Conservation (phyloP, 2,113 vertebrate species). For the Dasyornis broadbenti region DNA sequence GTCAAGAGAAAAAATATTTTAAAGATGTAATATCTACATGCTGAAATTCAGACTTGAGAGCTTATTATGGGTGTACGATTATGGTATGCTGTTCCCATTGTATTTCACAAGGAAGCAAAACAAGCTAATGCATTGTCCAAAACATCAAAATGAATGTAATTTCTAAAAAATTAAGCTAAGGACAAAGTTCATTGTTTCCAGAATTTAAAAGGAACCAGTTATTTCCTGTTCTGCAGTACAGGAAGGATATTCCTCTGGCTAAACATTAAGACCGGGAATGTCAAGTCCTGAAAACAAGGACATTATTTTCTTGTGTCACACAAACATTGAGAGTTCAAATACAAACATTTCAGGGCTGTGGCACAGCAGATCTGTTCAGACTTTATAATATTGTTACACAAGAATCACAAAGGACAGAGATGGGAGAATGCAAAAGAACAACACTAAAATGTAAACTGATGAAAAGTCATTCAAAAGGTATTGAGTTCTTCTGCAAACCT, state of each 20-base stretch:
- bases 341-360: background rate
- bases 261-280: slow-evolving; percentile 14
- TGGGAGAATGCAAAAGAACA: background rate
- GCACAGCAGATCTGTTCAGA: background rate
- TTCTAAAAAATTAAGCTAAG: slow-evolving; percentile 2
- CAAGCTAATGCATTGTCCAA: slow-evolving; percentile 14
- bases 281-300: slow-evolving; percentile 33
- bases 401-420: background rate
- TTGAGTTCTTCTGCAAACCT: background rate
- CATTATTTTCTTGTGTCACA: background rate
- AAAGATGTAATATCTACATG: background rate
- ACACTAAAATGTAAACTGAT: background rate
- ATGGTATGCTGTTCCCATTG: background rate
- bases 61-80: background rate
- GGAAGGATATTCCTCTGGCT: slow-evolving; percentile 49
- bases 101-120: slow-evolving; percentile 52
- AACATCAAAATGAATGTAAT: slow-evolving; percentile 9
- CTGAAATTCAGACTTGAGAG: background rate
- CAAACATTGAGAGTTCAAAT: background rate
- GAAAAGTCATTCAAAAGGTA: background rate
- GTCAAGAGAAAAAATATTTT: background rate
- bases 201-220: slow-evolving; percentile 35
- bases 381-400: background rate
- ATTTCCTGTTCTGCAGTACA: slow-evolving; percentile 35
- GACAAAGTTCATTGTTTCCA: slow-evolving; percentile 48